Evolutionary conservation across 1,140 invertebrate species (phyloP), one percentile per base, ranked within the genome.

Genomic region (Caenorhabditis tropicalis): DNA sequence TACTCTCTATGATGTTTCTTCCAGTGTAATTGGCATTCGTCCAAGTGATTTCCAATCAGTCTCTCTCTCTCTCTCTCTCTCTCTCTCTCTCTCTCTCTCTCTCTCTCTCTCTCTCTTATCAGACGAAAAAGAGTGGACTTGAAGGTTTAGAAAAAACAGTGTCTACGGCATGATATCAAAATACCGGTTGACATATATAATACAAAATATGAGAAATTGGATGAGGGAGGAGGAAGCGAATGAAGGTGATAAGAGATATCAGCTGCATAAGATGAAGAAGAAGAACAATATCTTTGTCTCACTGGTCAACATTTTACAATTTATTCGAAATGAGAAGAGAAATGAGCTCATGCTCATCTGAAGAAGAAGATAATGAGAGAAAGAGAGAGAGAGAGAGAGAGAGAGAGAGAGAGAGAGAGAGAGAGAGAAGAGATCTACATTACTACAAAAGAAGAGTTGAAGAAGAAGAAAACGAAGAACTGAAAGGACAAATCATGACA

Each of bases 391-490:
- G 53, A 29, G 27, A 27, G 53, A 27, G 7, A 53, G 12, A 31
- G 21, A 29, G 24, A 12, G 29, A 58, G 24, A 31, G 31, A 9
- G 19, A 16, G n/a, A 53, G 21, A n/a, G 7, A n/a, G 16, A 16
- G 21, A 29, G 9, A 24, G n/a, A 36, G 15, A 36, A 65, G 33
- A 29, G 36, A 9, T 36, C 60, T 9, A 29, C n/a, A 33, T 39
- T 74, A 74, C 65, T 74, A 74, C 36, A n/a, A 58, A 24, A n/a
- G 36, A 74, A 39, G 65, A 74, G 65, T 46, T 74, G 10, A 36
- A 27, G 15, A 27, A 27, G 10, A 33, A 65, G 16, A 65, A 31
- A 12, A n/a, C 16, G 31, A 36, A 65, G 39, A 33, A 27, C 58
- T 74, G 65, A 74, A 74, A 74, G 36, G n/a, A n/a, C 36, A n/a